Evolutionary conservation across 92 coral and sea anemone genomes (phyloP), one percentile per base, ranked within the genome.

Genomic region (Porites lobata): DNA sequence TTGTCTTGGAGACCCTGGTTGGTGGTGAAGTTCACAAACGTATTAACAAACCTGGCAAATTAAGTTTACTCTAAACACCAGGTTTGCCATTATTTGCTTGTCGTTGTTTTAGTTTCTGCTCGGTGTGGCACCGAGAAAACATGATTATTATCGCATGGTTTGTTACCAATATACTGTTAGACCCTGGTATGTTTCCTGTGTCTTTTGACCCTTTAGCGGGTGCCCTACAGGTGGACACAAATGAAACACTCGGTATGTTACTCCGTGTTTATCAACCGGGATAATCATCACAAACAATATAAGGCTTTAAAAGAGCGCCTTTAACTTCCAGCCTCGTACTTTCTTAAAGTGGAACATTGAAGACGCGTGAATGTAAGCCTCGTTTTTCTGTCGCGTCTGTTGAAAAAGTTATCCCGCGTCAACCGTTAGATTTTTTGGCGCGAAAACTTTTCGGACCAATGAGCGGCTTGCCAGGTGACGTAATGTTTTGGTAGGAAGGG

Each of bases 401-500:
- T 38, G 47, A 38, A 38, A 59, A 72, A 62, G 22, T 20, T 6
- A 43, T 38, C 65, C 50, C 53, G 24, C 51, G 50, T 61, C 50
- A 20, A 83, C 61, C 64, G 80, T 72, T 83, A 62, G 43, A 64
- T 62, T 69, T 81, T 83, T 86, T 82, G 93, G 93, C 93, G 95
- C 91, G 88, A 83, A 90, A 70, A 56, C 38, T n/a, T 65, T 43
- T 53, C 71, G 54, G 79, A 69, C 98, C 98, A 95, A 95, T 95
- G 87, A 91, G 94, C 92, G 91, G 92, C 88, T 87, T 83, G 66
- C 93, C 91, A 88, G 81, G 90, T 95, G 98, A 95, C 81, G 96
- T 95, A 86, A 95, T 91, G 87, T 81, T 83, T 84, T 82, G 83
- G 88, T 83, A 84, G 76, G 88, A 85, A 89, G 86, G 93, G 96